Evolutionary conservation across 2,888 invertebrate species (phyloP).

Genomic region (Xestia ashworthii): DNA sequence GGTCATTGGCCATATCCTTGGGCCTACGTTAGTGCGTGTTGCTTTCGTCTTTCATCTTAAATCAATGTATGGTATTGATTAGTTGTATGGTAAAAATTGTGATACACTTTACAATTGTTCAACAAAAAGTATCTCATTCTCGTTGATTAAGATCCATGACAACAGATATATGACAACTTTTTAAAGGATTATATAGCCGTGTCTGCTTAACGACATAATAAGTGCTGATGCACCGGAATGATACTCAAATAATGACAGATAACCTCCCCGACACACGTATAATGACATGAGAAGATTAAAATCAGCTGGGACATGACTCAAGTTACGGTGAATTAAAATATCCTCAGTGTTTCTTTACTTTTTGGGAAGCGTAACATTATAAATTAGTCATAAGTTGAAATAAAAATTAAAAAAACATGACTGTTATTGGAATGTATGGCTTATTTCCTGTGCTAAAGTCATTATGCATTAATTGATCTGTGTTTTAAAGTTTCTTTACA

Average conservation of each 20-base stretch:
- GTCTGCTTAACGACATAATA: constrained; percentile 49
- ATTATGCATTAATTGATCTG: constrained; percentile 20
- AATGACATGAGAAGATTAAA: constrained; percentile 46
- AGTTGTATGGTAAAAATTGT: too few species aligned
- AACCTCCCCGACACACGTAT: constrained; percentile 24
- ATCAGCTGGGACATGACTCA: constrained; percentile 20
- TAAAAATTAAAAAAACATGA: constrained; percentile 17
- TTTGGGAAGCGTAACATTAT: constrained; percentile 24
- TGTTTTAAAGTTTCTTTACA: neutral
- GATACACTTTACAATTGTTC: too few species aligned
- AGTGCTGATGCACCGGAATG: constrained; percentile 38
- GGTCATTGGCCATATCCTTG: neutral
- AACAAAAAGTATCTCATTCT: neutral
- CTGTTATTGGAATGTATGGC: neutral
- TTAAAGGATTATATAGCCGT: constrained; percentile 3
- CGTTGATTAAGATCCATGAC: constrained; percentile 1
- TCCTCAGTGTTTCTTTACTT: neutral
- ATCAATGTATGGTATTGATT: neutral
- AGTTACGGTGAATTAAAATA: constrained; percentile 24
- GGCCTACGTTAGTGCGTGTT: neutral
- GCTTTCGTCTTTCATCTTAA: neutral
- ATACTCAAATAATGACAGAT: constrained; percentile 43
- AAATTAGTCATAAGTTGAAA: constrained; percentile 13
- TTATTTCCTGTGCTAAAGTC: constrained; percentile 23
- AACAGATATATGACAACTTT: neutral